Conservation (phyloP, 2,113 vertebrate species). For the Apus apus region DNA sequence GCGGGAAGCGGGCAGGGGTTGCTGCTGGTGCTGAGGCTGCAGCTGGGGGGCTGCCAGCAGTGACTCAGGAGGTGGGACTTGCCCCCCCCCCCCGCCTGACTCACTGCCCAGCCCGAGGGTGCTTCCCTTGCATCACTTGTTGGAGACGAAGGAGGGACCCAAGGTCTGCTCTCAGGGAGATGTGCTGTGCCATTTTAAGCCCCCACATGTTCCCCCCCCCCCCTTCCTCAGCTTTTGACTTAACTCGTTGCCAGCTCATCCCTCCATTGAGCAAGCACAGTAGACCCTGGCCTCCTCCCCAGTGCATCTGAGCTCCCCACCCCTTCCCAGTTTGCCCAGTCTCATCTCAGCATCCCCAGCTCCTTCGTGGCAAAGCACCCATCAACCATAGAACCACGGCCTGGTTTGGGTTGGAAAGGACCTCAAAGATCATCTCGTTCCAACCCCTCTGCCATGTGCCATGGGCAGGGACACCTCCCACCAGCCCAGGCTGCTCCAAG, state of each 20-base stretch:
- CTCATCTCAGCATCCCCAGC: neutral
- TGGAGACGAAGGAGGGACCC: neutral
- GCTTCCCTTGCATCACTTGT: neutral
- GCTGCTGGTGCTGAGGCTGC: fast-evolving
- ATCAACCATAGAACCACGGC: too few relatives aligned
- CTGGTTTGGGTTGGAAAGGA: too few relatives aligned
- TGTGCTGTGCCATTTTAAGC: neutral
- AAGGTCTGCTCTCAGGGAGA: neutral
- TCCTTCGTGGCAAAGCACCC: neutral
- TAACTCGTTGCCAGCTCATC: neutral
- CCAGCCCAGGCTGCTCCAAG: too few relatives aligned
- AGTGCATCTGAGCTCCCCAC: fast-evolving
- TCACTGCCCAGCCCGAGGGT: neutral
- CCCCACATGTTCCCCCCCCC: neutral
- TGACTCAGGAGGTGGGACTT: neutral
- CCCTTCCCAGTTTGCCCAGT: neutral
- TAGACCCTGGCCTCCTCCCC: neutral
- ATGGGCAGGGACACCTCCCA: too few relatives aligned
- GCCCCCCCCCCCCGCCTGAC: too few relatives aligned
- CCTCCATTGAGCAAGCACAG: neutral
- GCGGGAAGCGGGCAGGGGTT: neutral
- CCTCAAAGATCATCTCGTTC: too few relatives aligned
- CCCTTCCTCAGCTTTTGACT: neutral
- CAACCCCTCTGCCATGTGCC: too few relatives aligned
- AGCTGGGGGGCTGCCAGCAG: neutral